These are phyloP conservation scores for Andrena camellia DNA, from an alignment of 2,888 invertebrate species.

Conservation along the genomic window DNA sequence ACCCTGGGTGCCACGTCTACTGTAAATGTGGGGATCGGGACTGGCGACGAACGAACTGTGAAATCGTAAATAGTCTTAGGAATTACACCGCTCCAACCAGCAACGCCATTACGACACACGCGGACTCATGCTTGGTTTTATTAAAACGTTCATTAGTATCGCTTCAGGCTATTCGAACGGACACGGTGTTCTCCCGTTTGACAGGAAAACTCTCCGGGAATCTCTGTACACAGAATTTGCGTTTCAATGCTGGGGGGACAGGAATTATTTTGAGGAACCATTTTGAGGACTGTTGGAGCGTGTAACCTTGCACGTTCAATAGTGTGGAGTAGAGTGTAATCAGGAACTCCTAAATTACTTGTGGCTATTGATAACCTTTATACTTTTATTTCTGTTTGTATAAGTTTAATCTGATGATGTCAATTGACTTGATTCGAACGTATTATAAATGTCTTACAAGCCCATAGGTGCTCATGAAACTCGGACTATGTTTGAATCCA, in stretches of 20 bases:
- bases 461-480: too few relatives aligned
- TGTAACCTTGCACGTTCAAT: not conserved
- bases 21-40: slow-evolving; percentile 8
- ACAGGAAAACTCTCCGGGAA: not conserved
- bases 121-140: slow-evolving; percentile 14
- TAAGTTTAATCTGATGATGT: too few relatives aligned
- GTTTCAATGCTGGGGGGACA: not conserved
- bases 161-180: slow-evolving; percentile 16
- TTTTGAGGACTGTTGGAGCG: not conserved
- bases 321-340: too few relatives aligned
- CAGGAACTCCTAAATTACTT: not conserved
- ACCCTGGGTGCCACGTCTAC: not conserved
- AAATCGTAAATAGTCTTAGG: slow-evolving; percentile 42
- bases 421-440: too few relatives aligned
- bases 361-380: not conserved
- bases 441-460: too few relatives aligned
- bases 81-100: slow-evolving; percentile 20
- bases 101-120: not conserved
- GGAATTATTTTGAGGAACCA: slow-evolving; percentile 11
- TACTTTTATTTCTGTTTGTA: too few relatives aligned
- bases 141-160: slow-evolving; percentile 37
- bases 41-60: slow-evolving; percentile 21
- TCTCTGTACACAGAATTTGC: not conserved
- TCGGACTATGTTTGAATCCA: too few relatives aligned
- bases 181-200: not conserved